Evolutionary conservation across 1,140 invertebrate genomes (phyloP), one percentile per base, ranked within the genome.

Genomic region (Camponotus pennsylvanicus): DNA sequence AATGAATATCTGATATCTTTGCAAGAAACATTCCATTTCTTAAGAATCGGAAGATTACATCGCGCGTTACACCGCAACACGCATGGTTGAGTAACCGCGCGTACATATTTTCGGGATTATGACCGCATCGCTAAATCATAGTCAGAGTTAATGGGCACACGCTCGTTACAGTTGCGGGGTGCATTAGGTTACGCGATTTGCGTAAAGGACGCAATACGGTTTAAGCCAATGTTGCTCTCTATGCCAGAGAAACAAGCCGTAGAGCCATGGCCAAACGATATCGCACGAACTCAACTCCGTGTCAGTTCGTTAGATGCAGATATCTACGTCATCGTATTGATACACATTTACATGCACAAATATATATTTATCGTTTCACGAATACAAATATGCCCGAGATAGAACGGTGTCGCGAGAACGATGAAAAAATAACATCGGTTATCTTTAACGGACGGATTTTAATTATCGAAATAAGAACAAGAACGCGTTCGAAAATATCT

Each of bases 101-200:
- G 15, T 55, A 70, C 57, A 70, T 80, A 80, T 80, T 80, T 80
- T 66, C 27, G 45, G 77, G 27, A 73, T 71, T 82, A 73, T 49
- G 45, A 80, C 77, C 77, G 49, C 64, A 57, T 40, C 52, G 66
- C 66, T 71, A 82, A 82, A 71, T 82, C 70, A 61, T 27, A 55
- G 79, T 59, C 78, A 71, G 66, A 59, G 64, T 57, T 82, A 82
- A 82, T 66, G 78, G 78, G 77, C 34, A 70, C 76, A 57, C 63
- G 63, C 77, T 80, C 78, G 78, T 80, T 80, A 80, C 66, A 70
- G 66, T 80, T 70, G 49, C 79, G 55, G 79, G 37, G 27, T 27
- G 67, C 79, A 73, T 82, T 59, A 71, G 79, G 79, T 82, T 82
- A 49, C 66, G 40, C 67, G 67, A 82, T 82, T 82, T 82, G 79